Percentiles rank a stretch among this genome's conserved stretches.
phyloP scores from a whole-genome alignment of 2,888 invertebrate genomes.

The Criorhina ranunculi region DNA sequence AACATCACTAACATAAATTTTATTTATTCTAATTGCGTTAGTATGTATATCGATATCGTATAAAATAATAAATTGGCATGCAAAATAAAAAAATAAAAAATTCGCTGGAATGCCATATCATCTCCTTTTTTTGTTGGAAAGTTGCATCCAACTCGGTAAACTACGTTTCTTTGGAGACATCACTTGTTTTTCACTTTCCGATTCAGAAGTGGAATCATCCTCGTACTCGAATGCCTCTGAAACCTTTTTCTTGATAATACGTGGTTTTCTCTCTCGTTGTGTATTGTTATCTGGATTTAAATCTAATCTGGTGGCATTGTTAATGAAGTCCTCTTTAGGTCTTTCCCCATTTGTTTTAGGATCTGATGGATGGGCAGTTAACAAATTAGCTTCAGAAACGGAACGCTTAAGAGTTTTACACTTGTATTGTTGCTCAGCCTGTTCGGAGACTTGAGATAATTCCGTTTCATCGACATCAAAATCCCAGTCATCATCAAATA shows the following conservation, averaged over 20 bases:
- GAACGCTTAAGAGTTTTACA: background rate
- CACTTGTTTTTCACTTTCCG: constrained; percentile 11
- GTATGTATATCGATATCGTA: background rate
- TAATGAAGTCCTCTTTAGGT: background rate
- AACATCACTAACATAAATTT: no score
- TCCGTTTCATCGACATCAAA: constrained; percentile 53
- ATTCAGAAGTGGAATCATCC: constrained; percentile 42
- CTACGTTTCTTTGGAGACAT: constrained; percentile 41
- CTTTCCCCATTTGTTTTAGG: background rate
- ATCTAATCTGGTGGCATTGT: background rate
- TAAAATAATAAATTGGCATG: background rate
- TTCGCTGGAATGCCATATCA: constrained; percentile 7
- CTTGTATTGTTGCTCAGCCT: constrained; percentile 27
- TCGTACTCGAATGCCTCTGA: constrained; percentile 47
- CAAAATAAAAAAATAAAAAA: background rate
- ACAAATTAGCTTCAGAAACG: background rate
- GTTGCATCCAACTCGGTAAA: constrained; percentile 65
- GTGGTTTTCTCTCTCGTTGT: constrained; percentile 8
- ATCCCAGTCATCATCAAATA: constrained; percentile 51
- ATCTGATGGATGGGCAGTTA: background rate
- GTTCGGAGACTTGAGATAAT: constrained; percentile 42
- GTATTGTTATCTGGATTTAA: background rate
- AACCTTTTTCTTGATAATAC: constrained; percentile 30
- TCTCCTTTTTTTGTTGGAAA: constrained; percentile 18
- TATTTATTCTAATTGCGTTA: background rate